Conservation (phyloP, 2,113 vertebrate species). For the Dipodomys merriami region DNA sequence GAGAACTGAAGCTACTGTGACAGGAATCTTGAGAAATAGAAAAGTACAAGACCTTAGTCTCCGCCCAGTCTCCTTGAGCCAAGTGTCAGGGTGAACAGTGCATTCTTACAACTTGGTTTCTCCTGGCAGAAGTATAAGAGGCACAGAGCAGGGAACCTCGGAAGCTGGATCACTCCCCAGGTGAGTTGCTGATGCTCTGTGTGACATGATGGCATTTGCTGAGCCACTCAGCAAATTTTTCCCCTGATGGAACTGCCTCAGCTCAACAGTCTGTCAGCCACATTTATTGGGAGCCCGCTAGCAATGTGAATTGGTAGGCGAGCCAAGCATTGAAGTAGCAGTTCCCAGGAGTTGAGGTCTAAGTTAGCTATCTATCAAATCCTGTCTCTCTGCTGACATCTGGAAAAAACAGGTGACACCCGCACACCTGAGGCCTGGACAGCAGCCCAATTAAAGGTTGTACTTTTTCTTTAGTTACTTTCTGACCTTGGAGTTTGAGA, state of each 20-base stretch:
- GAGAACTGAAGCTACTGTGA: background rate
- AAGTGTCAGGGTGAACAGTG: background rate
- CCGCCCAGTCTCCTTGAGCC: background rate
- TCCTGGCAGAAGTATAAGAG: background rate
- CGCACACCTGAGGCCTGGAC: constrained; percentile 61
- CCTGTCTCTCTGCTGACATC: constrained; percentile 70
- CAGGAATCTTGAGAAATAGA: background rate
- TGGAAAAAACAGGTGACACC: constrained; percentile 64
- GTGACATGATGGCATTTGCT: constrained; percentile 18
- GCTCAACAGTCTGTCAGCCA: constrained; percentile 60
- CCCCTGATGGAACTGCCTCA: background rate
- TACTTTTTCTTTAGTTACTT: constrained; percentile 67
- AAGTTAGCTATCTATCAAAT: constrained; percentile 73
- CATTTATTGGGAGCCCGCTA: constrained; percentile 8
- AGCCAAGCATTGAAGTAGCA: constrained; percentile 54
- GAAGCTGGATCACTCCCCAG: background rate
- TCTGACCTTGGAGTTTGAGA: constrained; percentile 67
- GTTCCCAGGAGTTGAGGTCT: constrained; percentile 62
- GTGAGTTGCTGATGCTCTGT: constrained; percentile 43
- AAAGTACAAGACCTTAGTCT: background rate
- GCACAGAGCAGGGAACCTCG: background rate
- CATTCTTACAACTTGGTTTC: background rate
- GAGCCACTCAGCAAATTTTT: constrained; percentile 42
- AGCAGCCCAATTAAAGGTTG: constrained; percentile 72
- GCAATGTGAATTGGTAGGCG: constrained; percentile 58